phyloP scores from a whole-genome alignment of 1,140 invertebrate species.

The Drosophila persimilis region DNA sequence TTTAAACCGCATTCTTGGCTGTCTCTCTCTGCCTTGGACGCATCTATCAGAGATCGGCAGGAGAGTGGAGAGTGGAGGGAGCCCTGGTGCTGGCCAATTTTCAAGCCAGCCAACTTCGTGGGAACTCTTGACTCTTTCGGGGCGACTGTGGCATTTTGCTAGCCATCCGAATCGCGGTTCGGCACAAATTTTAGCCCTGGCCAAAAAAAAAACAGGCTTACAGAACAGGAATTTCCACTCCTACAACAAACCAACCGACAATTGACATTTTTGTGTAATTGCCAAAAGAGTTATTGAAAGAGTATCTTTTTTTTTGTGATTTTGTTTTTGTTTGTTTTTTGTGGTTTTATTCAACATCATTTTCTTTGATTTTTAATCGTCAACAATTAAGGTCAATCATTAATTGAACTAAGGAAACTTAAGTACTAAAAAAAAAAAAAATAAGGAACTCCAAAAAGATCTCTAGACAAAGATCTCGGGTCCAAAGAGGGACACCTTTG shows the following conservation, averaged over 20 bases:
- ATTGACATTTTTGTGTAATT: constrained; percentile 73
- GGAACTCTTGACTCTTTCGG: constrained; percentile 65
- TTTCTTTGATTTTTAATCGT: constrained; percentile 42
- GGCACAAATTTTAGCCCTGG: constrained; percentile 67
- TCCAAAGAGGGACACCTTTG: constrained; percentile 49
- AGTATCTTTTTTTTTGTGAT: constrained; percentile 21
- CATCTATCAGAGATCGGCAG: constrained; percentile 55
- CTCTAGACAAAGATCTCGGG: constrained; percentile 64
- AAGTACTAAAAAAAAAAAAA: constrained; percentile 2
- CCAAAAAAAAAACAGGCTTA: constrained; percentile 68
- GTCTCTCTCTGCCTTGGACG: constrained; percentile 50
- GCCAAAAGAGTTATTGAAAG: constrained; percentile 14
- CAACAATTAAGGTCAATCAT: constrained; percentile 64
- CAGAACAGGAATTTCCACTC: constrained; percentile 80
- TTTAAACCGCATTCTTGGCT: constrained; percentile 77
- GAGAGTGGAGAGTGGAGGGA: background rate
- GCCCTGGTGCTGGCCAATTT: constrained; percentile 67
- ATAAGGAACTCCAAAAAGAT: background rate
- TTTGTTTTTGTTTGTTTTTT: constrained; percentile 4
- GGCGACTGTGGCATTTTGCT: constrained; percentile 62
- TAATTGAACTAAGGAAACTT: constrained; percentile 7
- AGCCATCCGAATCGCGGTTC: constrained; percentile 17
- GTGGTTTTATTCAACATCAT: constrained; percentile 10
- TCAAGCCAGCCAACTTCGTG: constrained; percentile 50
- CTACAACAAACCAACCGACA: constrained; percentile 64